Evolutionary conservation across 2,797 vertebrate species (phyloP).

Genomic region (Scolopax rusticola): DNA sequence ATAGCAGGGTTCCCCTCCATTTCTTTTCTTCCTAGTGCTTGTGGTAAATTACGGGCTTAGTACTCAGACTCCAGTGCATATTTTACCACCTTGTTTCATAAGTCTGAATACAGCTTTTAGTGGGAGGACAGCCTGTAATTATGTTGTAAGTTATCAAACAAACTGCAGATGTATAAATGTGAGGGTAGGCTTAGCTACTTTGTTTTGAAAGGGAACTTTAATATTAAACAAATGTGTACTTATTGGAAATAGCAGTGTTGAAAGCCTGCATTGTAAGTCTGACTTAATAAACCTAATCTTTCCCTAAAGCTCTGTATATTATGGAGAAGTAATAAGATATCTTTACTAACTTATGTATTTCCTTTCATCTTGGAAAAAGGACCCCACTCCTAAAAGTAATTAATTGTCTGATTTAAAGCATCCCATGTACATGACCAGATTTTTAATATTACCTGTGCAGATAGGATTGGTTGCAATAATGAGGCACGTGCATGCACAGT

Average conservation of each 20-base stretch:
- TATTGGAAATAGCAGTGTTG: constrained; percentile 60
- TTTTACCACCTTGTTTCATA: constrained; percentile 74
- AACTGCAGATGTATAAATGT: constrained; percentile 71
- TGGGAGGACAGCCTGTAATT: constrained; percentile 79
- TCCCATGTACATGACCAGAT: neutral
- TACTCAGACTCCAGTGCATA: constrained; percentile 67
- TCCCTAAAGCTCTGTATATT: constrained; percentile 39
- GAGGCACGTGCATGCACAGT: neutral
- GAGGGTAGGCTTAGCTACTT: constrained; percentile 64
- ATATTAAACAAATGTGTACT: constrained; percentile 71
- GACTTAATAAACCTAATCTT: constrained; percentile 68
- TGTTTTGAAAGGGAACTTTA: constrained; percentile 73
- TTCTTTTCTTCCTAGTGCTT: constrained; percentile 67
- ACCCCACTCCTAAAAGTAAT: constrained; percentile 36
- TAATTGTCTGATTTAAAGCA: constrained; percentile 33
- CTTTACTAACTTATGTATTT: constrained; percentile 59
- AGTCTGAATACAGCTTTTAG: constrained; percentile 73
- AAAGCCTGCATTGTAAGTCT: constrained; percentile 56
- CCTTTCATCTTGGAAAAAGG: constrained; percentile 48
- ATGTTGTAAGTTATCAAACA: constrained; percentile 79
- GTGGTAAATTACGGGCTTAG: constrained; percentile 71
- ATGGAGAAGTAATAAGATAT: constrained; percentile 52
- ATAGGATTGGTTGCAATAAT: neutral
- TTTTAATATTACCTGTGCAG: constrained; percentile 31
- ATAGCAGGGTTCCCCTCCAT: constrained; percentile 58